Evolutionary conservation across 2,888 invertebrate species (phyloP), one percentile per base, ranked within the genome.

Genomic region (Mechanitis mazaeus): DNA sequence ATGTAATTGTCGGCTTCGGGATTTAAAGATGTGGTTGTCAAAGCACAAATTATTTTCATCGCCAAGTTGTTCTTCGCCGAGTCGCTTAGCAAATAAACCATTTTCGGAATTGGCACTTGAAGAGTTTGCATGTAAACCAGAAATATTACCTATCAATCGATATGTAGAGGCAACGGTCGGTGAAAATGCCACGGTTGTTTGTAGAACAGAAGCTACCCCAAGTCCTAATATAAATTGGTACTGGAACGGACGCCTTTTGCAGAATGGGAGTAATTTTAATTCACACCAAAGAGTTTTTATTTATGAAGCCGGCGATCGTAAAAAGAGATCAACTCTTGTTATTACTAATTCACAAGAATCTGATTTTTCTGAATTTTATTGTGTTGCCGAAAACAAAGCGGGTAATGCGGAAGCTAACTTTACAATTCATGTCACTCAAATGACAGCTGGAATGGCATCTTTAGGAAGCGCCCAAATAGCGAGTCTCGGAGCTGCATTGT

Each of bases 331-430:
- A 64, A 92, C 92, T 6, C 88, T 97, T 64, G 91, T 95, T 61
- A 85, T 97, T 54, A 95, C 95, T 45, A 96, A 96, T 78, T 95
- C 95, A 31, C 95, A 95, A 84, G 95, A 95, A 80, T 92, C 94
- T 2, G 96, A 96, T 78, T 94, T 95, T 1, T 94, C 94, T 62
- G 96, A 95, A 74, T 96, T 97, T 84, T 95, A 95, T 80, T 97
- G 97, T 82, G 94, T 96, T 1, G 97, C 97, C 7, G 96, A 96
- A 83, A 97, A 97, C 83, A 93, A 94, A 65, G 97, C 96, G 3
- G 97, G 97, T 33, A 95, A 93, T 75, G 94, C 95, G 45, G 96
- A 96, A 86, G 95, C 96, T 12, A 97, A 97, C 83, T 97, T 97
- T 76, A 97, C 97, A 46, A 91, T 97, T 50, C 94, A 95, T 76